phyloP scores from a whole-genome alignment of 1,140 invertebrate genomes.

The Euura lappo region DNA sequence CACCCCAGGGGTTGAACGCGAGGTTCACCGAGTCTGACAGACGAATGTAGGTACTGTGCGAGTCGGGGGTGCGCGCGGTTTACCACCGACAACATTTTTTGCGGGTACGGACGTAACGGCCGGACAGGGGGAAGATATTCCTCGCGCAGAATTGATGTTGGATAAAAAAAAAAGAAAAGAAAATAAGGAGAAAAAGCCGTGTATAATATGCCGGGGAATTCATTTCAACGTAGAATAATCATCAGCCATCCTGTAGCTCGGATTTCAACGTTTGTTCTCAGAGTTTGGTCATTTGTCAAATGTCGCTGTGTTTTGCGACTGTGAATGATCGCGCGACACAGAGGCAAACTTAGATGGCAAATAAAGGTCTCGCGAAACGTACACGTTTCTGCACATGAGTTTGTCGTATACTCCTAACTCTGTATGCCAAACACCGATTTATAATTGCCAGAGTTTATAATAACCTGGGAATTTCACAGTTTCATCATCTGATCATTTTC shows the following conservation, averaged over 20 bases:
- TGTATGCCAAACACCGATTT: no score
- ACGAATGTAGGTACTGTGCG: not conserved
- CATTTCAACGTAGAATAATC: not conserved
- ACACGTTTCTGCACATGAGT: no score
- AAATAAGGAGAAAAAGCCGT: not conserved
- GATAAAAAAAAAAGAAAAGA: not conserved
- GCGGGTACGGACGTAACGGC: not conserved
- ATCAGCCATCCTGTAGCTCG: not conserved
- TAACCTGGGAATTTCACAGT: no score
- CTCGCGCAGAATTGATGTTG: not conserved
- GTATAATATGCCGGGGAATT: not conserved
- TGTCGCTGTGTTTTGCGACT: not conserved
- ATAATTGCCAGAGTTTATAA: no score
- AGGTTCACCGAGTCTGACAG: not conserved
- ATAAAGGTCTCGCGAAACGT: no score
- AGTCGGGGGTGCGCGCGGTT: not conserved
- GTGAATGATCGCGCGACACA: not conserved
- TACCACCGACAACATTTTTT: not conserved
- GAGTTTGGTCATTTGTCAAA: constrained; percentile 1
- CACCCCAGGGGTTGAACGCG: not conserved
- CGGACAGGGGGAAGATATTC: not conserved
- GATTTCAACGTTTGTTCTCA: not conserved
- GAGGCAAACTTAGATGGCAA: not conserved
- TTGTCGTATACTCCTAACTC: no score
- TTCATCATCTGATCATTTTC: no score